Percentiles rank a stretch among this genome's conserved stretches.
Evolutionary conservation across 2,113 vertebrate genomes (phyloP).

Genomic region (Callithrix jacchus): DNA sequence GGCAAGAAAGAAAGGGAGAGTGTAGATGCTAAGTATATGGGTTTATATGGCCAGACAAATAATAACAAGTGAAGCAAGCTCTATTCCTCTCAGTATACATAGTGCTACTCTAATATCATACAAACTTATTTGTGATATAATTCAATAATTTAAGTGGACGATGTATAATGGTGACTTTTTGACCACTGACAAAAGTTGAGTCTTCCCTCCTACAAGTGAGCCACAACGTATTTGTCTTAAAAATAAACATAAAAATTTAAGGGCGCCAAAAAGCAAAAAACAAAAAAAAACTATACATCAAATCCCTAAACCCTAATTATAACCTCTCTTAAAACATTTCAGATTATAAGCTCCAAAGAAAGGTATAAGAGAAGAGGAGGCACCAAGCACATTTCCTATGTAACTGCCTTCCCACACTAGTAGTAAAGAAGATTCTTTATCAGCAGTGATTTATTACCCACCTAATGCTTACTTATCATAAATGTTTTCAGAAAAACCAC

Average conservation of each 20-base stretch:
- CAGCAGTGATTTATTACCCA: conserved; percentile 69
- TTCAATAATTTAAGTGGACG: conserved; percentile 23
- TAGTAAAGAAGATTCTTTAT: conserved; percentile 50
- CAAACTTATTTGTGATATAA: conserved; percentile 27
- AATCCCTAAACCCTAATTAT: conserved; percentile 36
- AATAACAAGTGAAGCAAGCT: conserved; percentile 33
- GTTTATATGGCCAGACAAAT: not conserved
- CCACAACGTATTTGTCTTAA: conserved; percentile 57
- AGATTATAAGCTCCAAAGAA: conserved; percentile 59
- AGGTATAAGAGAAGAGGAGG: conserved; percentile 46
- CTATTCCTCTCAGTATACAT: not conserved
- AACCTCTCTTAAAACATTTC: conserved; percentile 43
- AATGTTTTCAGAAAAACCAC: conserved; percentile 82
- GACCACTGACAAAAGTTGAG: conserved; percentile 18
- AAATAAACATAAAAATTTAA: conserved; percentile 42
- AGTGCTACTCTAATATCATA: conserved; percentile 15
- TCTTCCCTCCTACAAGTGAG: conserved; percentile 29
- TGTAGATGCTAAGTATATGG: conserved; percentile 20
- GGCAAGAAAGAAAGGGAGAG: not conserved
- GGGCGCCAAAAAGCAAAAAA: not conserved
- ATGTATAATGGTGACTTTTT: conserved; percentile 3
- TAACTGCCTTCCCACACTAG: conserved; percentile 52
- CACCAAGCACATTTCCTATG: conserved; percentile 49
- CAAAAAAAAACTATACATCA: not conserved
- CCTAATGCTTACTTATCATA: conserved; percentile 79